These are phyloP conservation scores for Scalopus aquaticus DNA, from an alignment of 2,113 vertebrate species.

Conservation along the genomic window DNA sequence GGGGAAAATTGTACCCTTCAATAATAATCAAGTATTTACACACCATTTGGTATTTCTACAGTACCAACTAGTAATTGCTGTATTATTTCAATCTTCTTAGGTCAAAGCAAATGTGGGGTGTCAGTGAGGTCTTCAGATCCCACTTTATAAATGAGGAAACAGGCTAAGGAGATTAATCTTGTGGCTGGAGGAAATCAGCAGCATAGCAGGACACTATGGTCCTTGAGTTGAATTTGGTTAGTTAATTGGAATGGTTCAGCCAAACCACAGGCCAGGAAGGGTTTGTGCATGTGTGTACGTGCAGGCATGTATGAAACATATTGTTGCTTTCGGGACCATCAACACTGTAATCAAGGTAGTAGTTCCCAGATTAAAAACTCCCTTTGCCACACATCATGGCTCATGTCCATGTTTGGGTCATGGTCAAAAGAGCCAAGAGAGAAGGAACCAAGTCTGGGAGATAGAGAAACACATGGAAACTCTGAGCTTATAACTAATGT, in stretches of 20 bases:
- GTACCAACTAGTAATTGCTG: neutral
- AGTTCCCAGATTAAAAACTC: constrained; percentile 39
- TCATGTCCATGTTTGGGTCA: neutral
- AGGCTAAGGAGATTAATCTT: neutral
- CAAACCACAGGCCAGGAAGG: neutral
- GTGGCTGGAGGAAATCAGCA: constrained; percentile 6
- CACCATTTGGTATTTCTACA: neutral
- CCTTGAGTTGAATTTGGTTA: constrained; percentile 7
- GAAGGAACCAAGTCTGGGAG: neutral
- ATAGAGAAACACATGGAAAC: neutral
- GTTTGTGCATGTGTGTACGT: neutral
- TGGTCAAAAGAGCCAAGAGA: neutral
- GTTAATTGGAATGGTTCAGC: neutral
- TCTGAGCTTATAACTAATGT: neutral
- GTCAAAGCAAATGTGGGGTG: neutral
- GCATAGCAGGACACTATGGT: neutral
- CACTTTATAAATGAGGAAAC: constrained; percentile 21
- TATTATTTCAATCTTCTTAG: neutral
- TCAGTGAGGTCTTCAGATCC: neutral
- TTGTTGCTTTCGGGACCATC: neutral
- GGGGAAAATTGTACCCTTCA: neutral
- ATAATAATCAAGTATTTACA: constrained; percentile 18
- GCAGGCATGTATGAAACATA: neutral
- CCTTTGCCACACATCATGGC: neutral
- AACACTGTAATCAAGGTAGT: neutral